Conservation (phyloP, 2,113 vertebrate genomes). For the Toxostoma redivivum region DNA sequence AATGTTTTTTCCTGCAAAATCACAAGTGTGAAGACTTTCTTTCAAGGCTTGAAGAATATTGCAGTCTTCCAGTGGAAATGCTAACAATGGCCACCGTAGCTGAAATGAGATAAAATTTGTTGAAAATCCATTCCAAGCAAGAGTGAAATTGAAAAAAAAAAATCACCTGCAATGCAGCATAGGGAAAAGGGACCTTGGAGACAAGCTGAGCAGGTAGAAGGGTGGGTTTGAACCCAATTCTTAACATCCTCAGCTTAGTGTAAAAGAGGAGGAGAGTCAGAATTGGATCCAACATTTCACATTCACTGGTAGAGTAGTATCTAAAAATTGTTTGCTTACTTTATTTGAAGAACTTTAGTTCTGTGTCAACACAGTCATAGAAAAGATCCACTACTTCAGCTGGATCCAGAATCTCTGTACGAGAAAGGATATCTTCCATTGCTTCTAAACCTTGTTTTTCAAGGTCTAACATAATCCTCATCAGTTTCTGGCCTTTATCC, state of each 20-base stretch:
- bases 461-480: conserved; percentile 76
- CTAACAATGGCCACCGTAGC: conserved; percentile 53
- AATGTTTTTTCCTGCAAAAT: conserved; percentile 35
- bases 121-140: conserved; percentile 42
- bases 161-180: neutral
- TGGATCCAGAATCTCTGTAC: conserved; percentile 68
- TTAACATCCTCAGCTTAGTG: neutral
- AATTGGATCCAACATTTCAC: neutral
- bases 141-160: neutral
- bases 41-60: conserved; percentile 22
- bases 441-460: conserved; percentile 82
- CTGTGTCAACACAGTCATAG: conserved; percentile 85
- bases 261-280: neutral
- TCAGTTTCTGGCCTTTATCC: conserved; percentile 75
- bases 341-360: conserved; percentile 86
- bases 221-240: neutral
- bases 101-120: conserved; percentile 61
- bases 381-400: conserved; percentile 81
- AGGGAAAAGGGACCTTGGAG: neutral
- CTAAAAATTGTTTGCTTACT: conserved; percentile 55
- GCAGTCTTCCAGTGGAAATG: conserved; percentile 49
- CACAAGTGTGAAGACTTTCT: conserved; percentile 32
- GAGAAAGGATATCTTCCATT: conserved; percentile 78
- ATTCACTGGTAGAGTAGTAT: neutral
- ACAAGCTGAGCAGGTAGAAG: neutral